Evolutionary conservation across 2,888 invertebrate genomes (phyloP).

Genomic region (Drosophila antonietae): DNA sequence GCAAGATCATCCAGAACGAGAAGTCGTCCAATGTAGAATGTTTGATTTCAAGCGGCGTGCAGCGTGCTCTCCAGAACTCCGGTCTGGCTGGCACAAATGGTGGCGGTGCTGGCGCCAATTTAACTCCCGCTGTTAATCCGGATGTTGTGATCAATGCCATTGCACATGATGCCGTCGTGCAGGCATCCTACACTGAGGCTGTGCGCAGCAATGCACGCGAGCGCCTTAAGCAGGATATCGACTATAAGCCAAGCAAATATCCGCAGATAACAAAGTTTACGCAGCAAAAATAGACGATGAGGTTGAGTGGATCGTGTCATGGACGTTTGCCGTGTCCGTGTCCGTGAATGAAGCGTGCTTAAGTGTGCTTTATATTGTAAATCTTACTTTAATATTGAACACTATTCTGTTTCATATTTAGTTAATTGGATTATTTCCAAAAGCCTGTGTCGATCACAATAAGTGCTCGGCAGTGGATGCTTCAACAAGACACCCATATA

Average conservation of each 20-base stretch:
- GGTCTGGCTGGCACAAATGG: slow-evolving; percentile 65
- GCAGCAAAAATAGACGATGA: slow-evolving; percentile 72
- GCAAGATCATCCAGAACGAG: slow-evolving; percentile 88
- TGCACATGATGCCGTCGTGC: slow-evolving; percentile 80
- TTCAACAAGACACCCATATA: slow-evolving; percentile 13
- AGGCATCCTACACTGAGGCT: slow-evolving; percentile 83
- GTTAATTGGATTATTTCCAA: slow-evolving; percentile 67
- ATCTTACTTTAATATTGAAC: slow-evolving; percentile 67
- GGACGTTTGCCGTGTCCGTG: not conserved
- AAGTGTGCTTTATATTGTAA: slow-evolving; percentile 65
- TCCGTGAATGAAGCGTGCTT: slow-evolving; percentile 7
- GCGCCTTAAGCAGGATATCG: slow-evolving; percentile 82
- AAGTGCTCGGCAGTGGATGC: slow-evolving; percentile 30
- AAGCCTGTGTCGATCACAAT: slow-evolving; percentile 30
- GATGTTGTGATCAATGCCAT: slow-evolving; percentile 80
- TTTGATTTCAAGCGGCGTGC: slow-evolving; percentile 82
- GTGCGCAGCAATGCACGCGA: slow-evolving; percentile 81
- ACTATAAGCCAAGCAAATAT: slow-evolving; percentile 83
- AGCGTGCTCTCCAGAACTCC: slow-evolving; percentile 79
- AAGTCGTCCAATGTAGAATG: slow-evolving; percentile 82
- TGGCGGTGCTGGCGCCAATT: slow-evolving; percentile 37
- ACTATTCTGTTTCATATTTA: slow-evolving; percentile 69
- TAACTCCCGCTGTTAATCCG: slow-evolving; percentile 62
- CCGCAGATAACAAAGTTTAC: slow-evolving; percentile 84
- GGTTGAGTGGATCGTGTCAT: not conserved